These are phyloP conservation scores for Drosophila gaucha DNA, from an alignment of 2,888 invertebrate genomes.

Conservation along the genomic window DNA sequence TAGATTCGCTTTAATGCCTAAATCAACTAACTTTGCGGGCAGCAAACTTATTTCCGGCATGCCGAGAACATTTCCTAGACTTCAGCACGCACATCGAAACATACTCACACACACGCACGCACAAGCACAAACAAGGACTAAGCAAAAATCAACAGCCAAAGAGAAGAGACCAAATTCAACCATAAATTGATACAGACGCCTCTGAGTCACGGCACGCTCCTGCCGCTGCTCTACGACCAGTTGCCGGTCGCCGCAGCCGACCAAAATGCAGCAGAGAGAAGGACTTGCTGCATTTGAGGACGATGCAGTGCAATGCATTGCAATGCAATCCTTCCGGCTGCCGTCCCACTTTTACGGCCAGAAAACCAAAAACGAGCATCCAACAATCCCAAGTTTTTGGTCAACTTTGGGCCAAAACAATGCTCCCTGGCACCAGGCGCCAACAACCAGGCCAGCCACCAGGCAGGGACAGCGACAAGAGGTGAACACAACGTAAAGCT, in stretches of 20 bases:
- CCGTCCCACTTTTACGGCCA: constrained; percentile 21
- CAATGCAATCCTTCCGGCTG: constrained; percentile 55
- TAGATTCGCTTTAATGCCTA: constrained; percentile 77
- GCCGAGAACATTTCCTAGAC: constrained; percentile 67
- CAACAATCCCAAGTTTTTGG: constrained; percentile 81
- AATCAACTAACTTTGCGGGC: constrained; percentile 80
- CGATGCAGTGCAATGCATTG: constrained; percentile 38
- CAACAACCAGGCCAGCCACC: constrained; percentile 35
- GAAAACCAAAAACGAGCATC: constrained; percentile 73
- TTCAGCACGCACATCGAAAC: constrained; percentile 35
- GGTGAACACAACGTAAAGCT: constrained; percentile 1
- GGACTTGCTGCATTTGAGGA: constrained; percentile 50
- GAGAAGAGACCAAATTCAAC: constrained; percentile 74
- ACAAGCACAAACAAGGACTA: constrained; percentile 27
- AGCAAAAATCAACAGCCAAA: constrained; percentile 44
- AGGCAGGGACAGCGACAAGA: constrained; percentile 1
- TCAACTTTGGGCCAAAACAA: constrained; percentile 81
- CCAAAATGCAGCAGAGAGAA: constrained; percentile 39
- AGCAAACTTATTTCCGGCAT: constrained; percentile 79
- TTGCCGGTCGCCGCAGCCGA: constrained; percentile 1
- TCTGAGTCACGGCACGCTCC: constrained; percentile 40
- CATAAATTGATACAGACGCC: constrained; percentile 79
- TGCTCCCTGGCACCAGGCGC: constrained; percentile 45
- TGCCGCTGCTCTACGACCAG: background rate
- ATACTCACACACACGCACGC: constrained; percentile 5